These are phyloP conservation scores for Anarsia innoxiella DNA, from an alignment of 2,888 invertebrate species.

Conservation along the genomic window DNA sequence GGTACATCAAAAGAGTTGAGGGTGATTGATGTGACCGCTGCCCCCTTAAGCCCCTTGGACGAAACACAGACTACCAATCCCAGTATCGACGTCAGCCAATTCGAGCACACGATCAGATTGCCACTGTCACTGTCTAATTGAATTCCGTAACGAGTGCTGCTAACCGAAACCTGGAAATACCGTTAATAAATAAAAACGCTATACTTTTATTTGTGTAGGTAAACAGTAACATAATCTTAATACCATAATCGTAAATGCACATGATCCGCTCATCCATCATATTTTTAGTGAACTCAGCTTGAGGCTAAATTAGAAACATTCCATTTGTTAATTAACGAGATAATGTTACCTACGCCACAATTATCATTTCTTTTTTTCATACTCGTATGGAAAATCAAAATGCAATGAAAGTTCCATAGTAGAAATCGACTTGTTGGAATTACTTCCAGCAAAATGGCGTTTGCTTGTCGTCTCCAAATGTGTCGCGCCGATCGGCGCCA, in stretches of 20 bases:
- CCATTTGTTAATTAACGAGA: too few species aligned
- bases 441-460: background rate
- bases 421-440: conserved; percentile 11
- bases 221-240: too few species aligned
- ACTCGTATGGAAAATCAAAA: conserved; percentile 7
- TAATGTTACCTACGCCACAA: too few species aligned
- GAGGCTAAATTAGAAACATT: conserved; percentile 11
- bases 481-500: conserved; percentile 14
- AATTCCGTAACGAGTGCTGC: conserved; percentile 1
- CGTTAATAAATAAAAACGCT: too few species aligned
- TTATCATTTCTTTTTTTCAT: too few species aligned
- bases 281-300: conserved; percentile 11
- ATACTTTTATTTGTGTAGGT: too few species aligned
- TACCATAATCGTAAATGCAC: too few species aligned
- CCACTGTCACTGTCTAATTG: conserved; percentile 23
- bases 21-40: conserved; percentile 43
- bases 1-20: conserved; percentile 54
- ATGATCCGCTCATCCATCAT: conserved; percentile 15
- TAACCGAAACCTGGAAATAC: too few species aligned
- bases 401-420: conserved; percentile 14
- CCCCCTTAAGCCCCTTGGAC: conserved; percentile 53
- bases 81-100: conserved; percentile 25
- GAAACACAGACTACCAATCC: conserved; percentile 39
- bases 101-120: conserved; percentile 34
- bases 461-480: conserved; percentile 10